Percentiles rank a stretch among this genome's conserved stretches.
Evolutionary conservation across 92 coral and sea anemone species (phyloP).

Genomic region (Chrysogorgia sp.): DNA sequence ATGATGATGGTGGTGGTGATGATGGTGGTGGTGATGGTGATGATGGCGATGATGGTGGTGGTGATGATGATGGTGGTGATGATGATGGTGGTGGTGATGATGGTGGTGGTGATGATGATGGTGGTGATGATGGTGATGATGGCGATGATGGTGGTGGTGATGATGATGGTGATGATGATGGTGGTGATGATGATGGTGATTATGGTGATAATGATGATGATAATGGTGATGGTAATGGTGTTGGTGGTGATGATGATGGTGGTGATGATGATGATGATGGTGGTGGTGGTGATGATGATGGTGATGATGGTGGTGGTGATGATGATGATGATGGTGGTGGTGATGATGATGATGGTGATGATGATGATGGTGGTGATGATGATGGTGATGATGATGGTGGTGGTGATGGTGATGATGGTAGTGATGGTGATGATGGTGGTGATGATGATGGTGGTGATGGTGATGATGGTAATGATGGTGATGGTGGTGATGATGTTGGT

Average conservation of each 20-base stretch:
- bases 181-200: neutral
- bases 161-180: neutral
- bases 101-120: neutral
- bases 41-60: neutral
- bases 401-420: neutral
- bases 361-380: no score
- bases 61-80: neutral
- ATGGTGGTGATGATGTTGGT: neutral
- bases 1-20: no score
- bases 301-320: neutral
- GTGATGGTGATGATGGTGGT: neutral
- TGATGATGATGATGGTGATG: no score
- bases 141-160: neutral
- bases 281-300: neutral
- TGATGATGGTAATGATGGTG: conserved; percentile 4
- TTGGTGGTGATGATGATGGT: neutral
- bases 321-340: no score
- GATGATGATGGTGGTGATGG: neutral
- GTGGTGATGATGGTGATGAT: neutral
- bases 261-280: neutral
- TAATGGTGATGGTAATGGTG: neutral
- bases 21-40: neutral
- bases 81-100: neutral
- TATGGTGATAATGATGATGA: neutral
- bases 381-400: neutral